Percentiles rank a stretch among this genome's conserved stretches.
Evolutionary conservation across 1,140 invertebrate species (phyloP).

Genomic region (Hormaphis cornu): DNA sequence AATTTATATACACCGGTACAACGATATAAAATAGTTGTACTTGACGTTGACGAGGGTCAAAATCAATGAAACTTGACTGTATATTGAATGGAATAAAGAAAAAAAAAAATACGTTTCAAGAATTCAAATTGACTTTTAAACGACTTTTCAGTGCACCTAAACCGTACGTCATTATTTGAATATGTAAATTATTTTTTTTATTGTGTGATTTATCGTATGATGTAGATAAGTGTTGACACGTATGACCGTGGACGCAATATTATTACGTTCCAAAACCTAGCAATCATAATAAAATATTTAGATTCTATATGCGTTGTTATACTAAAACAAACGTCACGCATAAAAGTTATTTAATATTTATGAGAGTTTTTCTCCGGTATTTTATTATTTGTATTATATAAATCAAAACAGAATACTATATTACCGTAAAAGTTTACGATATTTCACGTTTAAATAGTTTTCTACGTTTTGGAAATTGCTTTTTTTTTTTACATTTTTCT

Average conservation of each 20-base stretch:
- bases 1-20: too few species aligned
- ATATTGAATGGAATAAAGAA: background rate
- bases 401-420: too few species aligned
- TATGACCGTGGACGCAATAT: too few species aligned
- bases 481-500: too few species aligned
- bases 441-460: too few species aligned
- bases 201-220: background rate
- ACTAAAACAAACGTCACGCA: background rate
- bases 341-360: background rate
- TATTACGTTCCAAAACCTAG: too few species aligned
- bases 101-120: background rate
- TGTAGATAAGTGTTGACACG: background rate
- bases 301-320: background rate
- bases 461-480: too few species aligned
- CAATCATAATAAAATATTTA: too few species aligned
- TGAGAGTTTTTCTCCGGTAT: background rate
- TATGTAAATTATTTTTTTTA: too few species aligned
- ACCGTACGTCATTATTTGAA: background rate
- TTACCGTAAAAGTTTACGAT: too few species aligned
- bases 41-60: background rate
- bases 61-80: background rate
- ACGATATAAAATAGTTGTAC: background rate
- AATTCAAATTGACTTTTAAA: background rate
- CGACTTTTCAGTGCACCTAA: background rate
- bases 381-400: too few species aligned